Conservation (phyloP, 2,888 invertebrate species). For the Plebejus argus region DNA sequence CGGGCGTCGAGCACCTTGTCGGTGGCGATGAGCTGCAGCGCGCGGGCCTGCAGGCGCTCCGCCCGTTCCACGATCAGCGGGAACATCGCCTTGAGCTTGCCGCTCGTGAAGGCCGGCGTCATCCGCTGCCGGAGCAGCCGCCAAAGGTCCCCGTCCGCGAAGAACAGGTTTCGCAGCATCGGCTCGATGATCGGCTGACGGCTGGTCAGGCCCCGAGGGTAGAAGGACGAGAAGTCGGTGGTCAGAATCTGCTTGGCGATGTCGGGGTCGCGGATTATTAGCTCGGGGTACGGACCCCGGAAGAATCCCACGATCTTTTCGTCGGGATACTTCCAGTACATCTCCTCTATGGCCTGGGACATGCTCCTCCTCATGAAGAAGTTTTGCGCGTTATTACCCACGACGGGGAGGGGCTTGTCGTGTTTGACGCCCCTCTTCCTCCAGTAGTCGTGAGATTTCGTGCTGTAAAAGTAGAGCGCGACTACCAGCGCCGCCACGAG, state of each 20-base stretch:
- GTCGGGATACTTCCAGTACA: conserved; percentile 57
- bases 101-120: conserved; percentile 60
- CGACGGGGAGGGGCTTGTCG: conserved; percentile 54
- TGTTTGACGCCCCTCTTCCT: conserved; percentile 53
- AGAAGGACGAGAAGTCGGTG: conserved; percentile 57
- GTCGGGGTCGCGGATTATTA: conserved; percentile 59
- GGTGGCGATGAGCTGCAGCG: conserved; percentile 44
- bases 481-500: conserved; percentile 43
- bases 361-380: conserved; percentile 52
- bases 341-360: conserved; percentile 50
- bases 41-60: conserved; percentile 51
- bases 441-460: conserved; percentile 56
- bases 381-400: conserved; percentile 54
- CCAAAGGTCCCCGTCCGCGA: conserved; percentile 61
- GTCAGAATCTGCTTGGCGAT: conserved; percentile 54
- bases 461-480: conserved; percentile 52
- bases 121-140: conserved; percentile 59
- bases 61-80: conserved; percentile 60
- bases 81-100: conserved; percentile 62
- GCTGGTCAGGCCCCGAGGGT: conserved; percentile 54
- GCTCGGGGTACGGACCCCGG: conserved; percentile 51
- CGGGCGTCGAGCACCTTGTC: conserved; percentile 53
- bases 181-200: conserved; percentile 52
- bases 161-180: conserved; percentile 57
- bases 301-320: conserved; percentile 59